Percentiles rank a stretch among this genome's conserved stretches.
phyloP scores from a whole-genome alignment of 2,888 invertebrate species.

The Rhynchonema sp. region DNA sequence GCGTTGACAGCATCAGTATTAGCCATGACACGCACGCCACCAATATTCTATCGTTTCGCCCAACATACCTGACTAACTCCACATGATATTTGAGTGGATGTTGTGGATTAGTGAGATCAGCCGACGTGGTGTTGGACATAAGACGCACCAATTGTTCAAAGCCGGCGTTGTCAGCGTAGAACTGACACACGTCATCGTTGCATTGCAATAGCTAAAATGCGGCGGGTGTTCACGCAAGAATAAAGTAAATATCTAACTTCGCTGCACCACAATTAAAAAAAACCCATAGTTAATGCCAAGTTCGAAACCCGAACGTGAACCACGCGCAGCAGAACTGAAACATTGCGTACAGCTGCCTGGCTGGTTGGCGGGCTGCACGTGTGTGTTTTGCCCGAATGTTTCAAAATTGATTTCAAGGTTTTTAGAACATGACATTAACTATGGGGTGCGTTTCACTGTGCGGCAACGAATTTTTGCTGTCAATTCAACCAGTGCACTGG shows the following conservation, averaged over 20 bases:
- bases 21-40: background rate
- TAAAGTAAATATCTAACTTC: background rate
- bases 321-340: constrained; percentile 40
- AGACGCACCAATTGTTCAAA: constrained; percentile 55
- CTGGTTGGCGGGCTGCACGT: too few relatives aligned
- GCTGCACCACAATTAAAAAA: too few relatives aligned
- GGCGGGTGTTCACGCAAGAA: background rate
- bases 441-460: too few relatives aligned
- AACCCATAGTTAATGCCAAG: too few relatives aligned
- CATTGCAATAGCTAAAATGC: constrained; percentile 11
- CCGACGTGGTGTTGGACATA: background rate
- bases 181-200: constrained; percentile 72
- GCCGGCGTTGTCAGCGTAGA: constrained; percentile 85
- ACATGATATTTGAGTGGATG: constrained; percentile 51
- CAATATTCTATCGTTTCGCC: background rate
- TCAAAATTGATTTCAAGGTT: background rate
- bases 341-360: background rate
- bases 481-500: too few relatives aligned
- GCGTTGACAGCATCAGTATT: too few relatives aligned
- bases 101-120: constrained; percentile 10
- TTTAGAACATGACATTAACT: too few relatives aligned
- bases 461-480: constrained; percentile 4
- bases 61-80: constrained; percentile 56
- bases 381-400: too few relatives aligned
- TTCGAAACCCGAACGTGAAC: too few relatives aligned